Percentiles rank a stretch among this genome's conserved stretches.
These are phyloP conservation scores for Eulemur coronatus DNA, from an alignment of 2,797 vertebrate genomes.

Conservation along the genomic window DNA sequence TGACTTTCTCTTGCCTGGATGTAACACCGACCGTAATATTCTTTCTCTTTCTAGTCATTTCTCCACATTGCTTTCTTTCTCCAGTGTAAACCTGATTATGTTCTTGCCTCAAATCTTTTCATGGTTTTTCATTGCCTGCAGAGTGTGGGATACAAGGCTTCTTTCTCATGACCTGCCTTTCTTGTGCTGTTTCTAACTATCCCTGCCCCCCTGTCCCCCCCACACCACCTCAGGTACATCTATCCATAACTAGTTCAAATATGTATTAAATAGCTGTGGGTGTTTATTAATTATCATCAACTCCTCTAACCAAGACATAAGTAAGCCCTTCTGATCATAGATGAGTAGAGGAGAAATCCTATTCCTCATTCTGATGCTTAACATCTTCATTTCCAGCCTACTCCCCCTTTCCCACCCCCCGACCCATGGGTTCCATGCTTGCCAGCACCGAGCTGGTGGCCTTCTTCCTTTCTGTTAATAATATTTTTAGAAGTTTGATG, in stretches of 20 bases:
- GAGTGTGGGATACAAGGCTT: neutral
- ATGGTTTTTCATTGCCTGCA: neutral
- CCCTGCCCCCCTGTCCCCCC: neutral
- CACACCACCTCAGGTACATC: neutral
- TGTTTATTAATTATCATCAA: neutral
- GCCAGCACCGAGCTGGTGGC: neutral
- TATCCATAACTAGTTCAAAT: neutral
- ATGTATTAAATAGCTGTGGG: neutral
- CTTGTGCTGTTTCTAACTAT: neutral
- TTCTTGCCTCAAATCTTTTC: neutral
- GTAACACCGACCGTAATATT: neutral
- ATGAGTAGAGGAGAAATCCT: neutral
- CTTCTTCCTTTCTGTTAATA: neutral
- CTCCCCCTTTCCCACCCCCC: neutral
- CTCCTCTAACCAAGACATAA: neutral
- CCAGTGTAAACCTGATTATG: neutral
- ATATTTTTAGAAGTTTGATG: neutral
- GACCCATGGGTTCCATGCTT: neutral
- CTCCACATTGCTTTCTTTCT: neutral
- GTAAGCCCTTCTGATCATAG: neutral
- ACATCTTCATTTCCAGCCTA: neutral
- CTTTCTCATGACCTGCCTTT: neutral
- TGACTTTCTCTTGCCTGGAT: neutral
- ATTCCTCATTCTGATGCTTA: neutral
- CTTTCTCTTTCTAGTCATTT: neutral